Conservation (phyloP, 2,888 invertebrate genomes). For the Tanypteryx hageni region DNA sequence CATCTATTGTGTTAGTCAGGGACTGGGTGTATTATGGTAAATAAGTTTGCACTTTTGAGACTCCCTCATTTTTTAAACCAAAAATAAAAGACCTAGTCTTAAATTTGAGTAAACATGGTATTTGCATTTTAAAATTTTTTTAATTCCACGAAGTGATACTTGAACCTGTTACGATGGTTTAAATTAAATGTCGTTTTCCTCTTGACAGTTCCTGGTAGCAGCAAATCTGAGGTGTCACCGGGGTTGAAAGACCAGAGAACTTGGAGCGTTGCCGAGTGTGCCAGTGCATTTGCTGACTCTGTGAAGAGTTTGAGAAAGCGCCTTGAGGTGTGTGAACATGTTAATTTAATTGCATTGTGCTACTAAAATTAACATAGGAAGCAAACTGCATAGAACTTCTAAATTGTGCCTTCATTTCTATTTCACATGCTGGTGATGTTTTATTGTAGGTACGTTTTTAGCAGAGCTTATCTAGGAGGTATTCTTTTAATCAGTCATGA, state of each 20-base stretch:
- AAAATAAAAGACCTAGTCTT: too few relatives aligned
- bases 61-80: too few relatives aligned
- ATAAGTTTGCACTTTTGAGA: too few relatives aligned
- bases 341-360: not conserved
- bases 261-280: conserved; percentile 89
- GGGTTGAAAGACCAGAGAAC: conserved; percentile 85
- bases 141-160: not conserved
- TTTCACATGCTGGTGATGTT: too few relatives aligned
- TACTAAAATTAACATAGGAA: conserved; percentile 65
- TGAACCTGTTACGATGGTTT: not conserved
- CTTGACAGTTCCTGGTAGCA: conserved; percentile 77
- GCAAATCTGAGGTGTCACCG: conserved; percentile 76
- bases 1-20: too few relatives aligned
- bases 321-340: conserved; percentile 74
- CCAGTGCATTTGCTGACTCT: conserved; percentile 83
- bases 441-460: too few relatives aligned
- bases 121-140: conserved; percentile 20
- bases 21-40: too few relatives aligned
- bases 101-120: not conserved
- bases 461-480: too few relatives aligned
- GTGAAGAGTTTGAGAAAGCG: conserved; percentile 81
- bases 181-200: conserved; percentile 65
- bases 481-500: too few relatives aligned
- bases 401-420: too few relatives aligned
- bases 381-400: too few relatives aligned